Percentiles rank a stretch among this genome's conserved stretches.
Conservation (phyloP, 2,888 invertebrate species). For the Caenorhabditis parvicauda region DNA sequence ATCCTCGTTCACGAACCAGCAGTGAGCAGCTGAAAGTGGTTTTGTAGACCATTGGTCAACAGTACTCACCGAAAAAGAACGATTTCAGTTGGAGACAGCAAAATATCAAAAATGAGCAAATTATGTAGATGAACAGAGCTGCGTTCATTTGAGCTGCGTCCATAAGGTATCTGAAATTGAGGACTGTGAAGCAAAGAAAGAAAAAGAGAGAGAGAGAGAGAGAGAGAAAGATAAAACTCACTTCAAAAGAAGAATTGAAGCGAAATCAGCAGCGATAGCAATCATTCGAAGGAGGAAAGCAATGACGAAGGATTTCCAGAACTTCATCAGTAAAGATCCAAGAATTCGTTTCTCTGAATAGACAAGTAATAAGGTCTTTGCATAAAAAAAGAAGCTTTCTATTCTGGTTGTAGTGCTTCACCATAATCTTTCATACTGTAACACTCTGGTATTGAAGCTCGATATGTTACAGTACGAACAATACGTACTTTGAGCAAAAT, state of each 20-base stretch:
- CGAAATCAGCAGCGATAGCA: conserved; percentile 21
- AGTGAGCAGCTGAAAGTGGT: conserved; percentile 18
- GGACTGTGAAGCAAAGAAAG: no score
- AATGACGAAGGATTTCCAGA: conserved; percentile 21
- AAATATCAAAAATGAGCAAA: conserved; percentile 26
- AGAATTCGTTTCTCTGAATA: conserved; percentile 22
- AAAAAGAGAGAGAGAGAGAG: no score
- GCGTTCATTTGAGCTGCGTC: conserved; percentile 23
- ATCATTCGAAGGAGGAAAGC: conserved; percentile 15
- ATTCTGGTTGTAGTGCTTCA: no score
- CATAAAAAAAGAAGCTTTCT: no score
- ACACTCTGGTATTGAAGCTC: no score
- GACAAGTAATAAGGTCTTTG: no score
- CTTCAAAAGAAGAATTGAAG: conserved; percentile 19
- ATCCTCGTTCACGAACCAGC: conserved; percentile 25
- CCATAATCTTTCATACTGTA: no score
- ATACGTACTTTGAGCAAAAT: no score
- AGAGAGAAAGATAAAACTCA: no score
- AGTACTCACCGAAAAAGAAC: conserved; percentile 10
- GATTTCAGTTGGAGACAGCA: conserved; percentile 27
- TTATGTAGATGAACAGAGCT: conserved; percentile 18
- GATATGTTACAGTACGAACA: no score
- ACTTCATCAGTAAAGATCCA: conserved; percentile 16
- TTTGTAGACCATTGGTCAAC: not conserved
- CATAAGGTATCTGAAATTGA: conserved; percentile 8